Base-by-base conservation (phyloP, 64 coral and sea anemone species). In the Porites lutea region DNA sequence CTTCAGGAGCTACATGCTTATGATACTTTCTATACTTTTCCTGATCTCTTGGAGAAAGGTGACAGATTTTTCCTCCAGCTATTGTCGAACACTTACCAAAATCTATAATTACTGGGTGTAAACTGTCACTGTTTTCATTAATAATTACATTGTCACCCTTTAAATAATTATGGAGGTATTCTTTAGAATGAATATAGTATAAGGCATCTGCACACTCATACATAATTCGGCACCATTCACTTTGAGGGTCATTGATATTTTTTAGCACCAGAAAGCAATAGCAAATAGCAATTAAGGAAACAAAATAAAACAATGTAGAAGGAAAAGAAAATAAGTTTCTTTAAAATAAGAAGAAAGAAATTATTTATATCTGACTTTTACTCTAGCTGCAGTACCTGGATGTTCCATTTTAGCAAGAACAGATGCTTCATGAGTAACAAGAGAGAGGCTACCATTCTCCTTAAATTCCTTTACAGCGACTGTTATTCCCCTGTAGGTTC, bases 1-100 rank as follows among this genome's bases (percentile, higher is more conserved):
- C 52, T 73, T 92, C 72, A 64, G 90, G 90, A 64, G 90, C 90
- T 61, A 92, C 86, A 50, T 92, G 71, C 22, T 78, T 77, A 68
- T 92, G 79, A 20, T 77, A 51, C 48, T 77, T 92, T n/a, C 79
- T 68, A 59, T 92, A 92, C 57, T 53, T 86, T 68, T 85, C 71
- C 59, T 92, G 68, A 86, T 86, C 90, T 68, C 68, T 66, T 62
- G 23, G 43, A 72, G 71, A 59, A 15, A 92, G 60, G 15, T 75
- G 3, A n/a, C 77, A 92, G 1, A 84, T 8, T 92, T 92, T 92
- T 43, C 69, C 90, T 75, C 86, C 65, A 27, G 65, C 74, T 73
- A 86, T 3, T 77, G 47, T 77, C 10, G 21, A 14, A 73, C 57
- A 60, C 53, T 86, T 92, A 45, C 80, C 70, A 86, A 92, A 92